Conservation (phyloP, 1,140 invertebrate genomes). For the Penaeus chinensis region DNA sequence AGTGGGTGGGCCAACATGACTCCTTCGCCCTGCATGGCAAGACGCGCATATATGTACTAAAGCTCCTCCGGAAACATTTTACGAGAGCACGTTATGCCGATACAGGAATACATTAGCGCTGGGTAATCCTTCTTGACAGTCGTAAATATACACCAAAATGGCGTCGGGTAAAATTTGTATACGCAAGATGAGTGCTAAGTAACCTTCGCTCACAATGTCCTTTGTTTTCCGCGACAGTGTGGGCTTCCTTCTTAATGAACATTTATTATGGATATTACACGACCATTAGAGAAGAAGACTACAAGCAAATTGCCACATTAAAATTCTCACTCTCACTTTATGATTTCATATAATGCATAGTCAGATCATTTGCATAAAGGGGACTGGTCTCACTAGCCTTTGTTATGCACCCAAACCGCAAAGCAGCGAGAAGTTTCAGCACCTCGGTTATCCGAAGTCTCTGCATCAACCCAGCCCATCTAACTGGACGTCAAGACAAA, state of each 20-base stretch:
- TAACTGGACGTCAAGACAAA: not conserved
- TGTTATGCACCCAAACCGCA: conserved; percentile 34
- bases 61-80: too few species aligned
- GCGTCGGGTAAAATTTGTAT: too few species aligned
- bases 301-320: conserved; percentile 43
- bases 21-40: too few species aligned
- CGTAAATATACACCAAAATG: too few species aligned
- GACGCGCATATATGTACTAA: too few species aligned
- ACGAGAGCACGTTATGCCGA: too few species aligned
- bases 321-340: conserved; percentile 42
- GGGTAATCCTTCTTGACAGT: too few species aligned
- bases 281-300: conserved; percentile 33
- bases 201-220: too few species aligned
- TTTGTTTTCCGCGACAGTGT: conserved; percentile 5
- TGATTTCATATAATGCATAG: conserved; percentile 35
- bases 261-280: conserved; percentile 52
- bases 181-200: too few species aligned
- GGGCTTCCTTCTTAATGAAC: conserved; percentile 40
- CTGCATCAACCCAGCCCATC: too few species aligned
- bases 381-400: conserved; percentile 15
- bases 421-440: not conserved
- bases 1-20: too few species aligned
- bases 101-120: too few species aligned
- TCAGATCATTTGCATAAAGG: conserved; percentile 39
- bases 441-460: conserved; percentile 13